Conservation (phyloP, 2,113 vertebrate genomes). For the Hemibates koningsi region DNA sequence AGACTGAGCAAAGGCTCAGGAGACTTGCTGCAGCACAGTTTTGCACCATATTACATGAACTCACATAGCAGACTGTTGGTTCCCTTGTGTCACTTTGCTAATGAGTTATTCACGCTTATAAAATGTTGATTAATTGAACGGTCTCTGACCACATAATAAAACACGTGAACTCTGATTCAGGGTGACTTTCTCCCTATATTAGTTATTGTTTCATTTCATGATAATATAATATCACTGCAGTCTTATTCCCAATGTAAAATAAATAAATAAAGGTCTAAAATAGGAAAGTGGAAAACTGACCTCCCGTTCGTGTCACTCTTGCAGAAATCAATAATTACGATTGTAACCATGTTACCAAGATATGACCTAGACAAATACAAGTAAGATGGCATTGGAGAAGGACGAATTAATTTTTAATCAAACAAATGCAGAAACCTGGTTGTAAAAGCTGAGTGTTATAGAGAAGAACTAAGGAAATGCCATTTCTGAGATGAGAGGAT, state of each 20-base stretch:
- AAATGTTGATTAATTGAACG: slow-evolving; percentile 44
- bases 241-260: background rate
- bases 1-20: background rate
- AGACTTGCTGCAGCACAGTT: background rate
- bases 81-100: background rate
- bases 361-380: background rate
- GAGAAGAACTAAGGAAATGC: background rate
- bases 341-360: background rate
- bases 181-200: background rate
- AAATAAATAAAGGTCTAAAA: background rate
- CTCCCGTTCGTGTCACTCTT: background rate
- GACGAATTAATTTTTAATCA: background rate
- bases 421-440: background rate
- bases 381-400: background rate
- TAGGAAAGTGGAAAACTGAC: background rate
- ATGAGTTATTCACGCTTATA: slow-evolving; percentile 33
- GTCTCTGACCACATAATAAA: background rate
- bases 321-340: background rate
- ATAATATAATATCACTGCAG: background rate
- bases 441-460: background rate
- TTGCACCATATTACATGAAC: background rate
- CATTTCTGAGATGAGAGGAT: background rate
- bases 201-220: slow-evolving; percentile 1
- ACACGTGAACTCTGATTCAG: slow-evolving; percentile 3
- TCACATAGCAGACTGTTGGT: background rate